A percentile compares a stretch with the other conserved stretches of the same genome.
Evolutionary conservation across 1,140 invertebrate genomes (phyloP).

Genomic region (Nautilus pompilius): DNA sequence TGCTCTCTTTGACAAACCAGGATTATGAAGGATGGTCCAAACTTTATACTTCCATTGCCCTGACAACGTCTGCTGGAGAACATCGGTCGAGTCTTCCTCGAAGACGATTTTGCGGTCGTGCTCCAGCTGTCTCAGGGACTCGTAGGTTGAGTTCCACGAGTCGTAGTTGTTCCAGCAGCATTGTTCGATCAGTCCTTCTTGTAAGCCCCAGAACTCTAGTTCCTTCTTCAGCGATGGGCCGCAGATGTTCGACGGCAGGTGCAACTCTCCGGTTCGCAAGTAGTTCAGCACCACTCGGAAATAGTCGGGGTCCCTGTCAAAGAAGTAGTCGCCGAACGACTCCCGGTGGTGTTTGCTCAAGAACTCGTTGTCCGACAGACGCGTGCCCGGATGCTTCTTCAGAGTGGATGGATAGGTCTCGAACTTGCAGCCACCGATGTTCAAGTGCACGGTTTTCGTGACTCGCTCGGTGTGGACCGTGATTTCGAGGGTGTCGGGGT

Average conservation of each 20-base stretch:
- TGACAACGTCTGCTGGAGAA: too few relatives aligned
- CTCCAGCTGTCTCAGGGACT: slow-evolving; percentile 26
- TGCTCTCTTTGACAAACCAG: too few relatives aligned
- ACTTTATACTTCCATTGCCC: too few relatives aligned
- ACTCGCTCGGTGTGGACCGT: slow-evolving; percentile 10
- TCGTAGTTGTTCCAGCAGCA: slow-evolving; percentile 36
- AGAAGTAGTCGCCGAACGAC: slow-evolving; percentile 67
- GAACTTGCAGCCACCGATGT: slow-evolving; percentile 33
- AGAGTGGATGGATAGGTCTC: slow-evolving; percentile 34
- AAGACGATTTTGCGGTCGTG: slow-evolving; percentile 21
- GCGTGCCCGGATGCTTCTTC: slow-evolving; percentile 23
- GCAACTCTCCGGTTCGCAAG: slow-evolving; percentile 43
- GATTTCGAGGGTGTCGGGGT: slow-evolving; percentile 12
- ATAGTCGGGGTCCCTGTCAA: slow-evolving; percentile 36
- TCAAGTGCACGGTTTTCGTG: slow-evolving; percentile 22
- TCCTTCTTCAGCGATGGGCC: slow-evolving; percentile 40
- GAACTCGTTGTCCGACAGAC: slow-evolving; percentile 24
- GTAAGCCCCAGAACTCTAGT: slow-evolving; percentile 33
- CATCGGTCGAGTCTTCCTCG: too few relatives aligned
- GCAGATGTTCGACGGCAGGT: slow-evolving; percentile 43
- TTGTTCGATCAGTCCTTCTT: slow-evolving; percentile 29
- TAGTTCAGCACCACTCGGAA: slow-evolving; percentile 42
- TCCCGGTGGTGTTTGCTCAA: slow-evolving; percentile 34
- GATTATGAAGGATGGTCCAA: too few relatives aligned
- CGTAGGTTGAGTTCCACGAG: slow-evolving; percentile 24